Evolutionary conservation across 2,113 vertebrate genomes (phyloP).

Genomic region (Hydropotes inermis): DNA sequence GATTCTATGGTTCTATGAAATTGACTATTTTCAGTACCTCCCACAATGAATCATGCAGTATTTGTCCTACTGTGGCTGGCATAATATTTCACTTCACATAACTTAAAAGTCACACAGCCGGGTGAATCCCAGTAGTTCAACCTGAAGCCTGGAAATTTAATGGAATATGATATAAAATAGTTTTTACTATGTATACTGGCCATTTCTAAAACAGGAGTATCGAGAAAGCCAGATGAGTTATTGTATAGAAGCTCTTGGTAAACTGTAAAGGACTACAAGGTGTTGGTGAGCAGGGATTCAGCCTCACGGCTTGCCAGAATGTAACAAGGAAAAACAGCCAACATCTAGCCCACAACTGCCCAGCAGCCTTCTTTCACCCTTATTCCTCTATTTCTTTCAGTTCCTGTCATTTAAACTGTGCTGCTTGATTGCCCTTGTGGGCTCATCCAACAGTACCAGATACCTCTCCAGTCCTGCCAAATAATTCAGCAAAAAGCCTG

Average conservation of each 20-base stretch:
- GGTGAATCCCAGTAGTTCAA: background rate
- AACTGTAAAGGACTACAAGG: background rate
- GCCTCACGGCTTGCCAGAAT: background rate
- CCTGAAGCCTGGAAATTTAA: background rate
- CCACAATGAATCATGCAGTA: background rate
- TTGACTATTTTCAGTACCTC: background rate
- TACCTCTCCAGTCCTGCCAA: background rate
- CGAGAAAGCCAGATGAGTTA: background rate
- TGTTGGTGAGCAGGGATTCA: background rate
- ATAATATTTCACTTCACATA: background rate
- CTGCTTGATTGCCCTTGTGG: background rate
- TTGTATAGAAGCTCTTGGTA: background rate
- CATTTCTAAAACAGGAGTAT: background rate
- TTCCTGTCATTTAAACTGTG: background rate
- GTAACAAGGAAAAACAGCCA: background rate
- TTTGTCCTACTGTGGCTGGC: background rate
- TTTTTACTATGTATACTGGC: background rate
- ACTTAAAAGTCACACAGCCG: background rate
- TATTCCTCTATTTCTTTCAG: background rate
- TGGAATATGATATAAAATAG: background rate
- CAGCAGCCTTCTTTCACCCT: background rate
- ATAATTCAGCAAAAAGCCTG: background rate
- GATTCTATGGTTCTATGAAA: background rate
- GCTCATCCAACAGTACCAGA: background rate
- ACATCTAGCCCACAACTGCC: rapidly evolving